Conservation (phyloP, 2,113 vertebrate genomes). For the Cottus gobio region DNA sequence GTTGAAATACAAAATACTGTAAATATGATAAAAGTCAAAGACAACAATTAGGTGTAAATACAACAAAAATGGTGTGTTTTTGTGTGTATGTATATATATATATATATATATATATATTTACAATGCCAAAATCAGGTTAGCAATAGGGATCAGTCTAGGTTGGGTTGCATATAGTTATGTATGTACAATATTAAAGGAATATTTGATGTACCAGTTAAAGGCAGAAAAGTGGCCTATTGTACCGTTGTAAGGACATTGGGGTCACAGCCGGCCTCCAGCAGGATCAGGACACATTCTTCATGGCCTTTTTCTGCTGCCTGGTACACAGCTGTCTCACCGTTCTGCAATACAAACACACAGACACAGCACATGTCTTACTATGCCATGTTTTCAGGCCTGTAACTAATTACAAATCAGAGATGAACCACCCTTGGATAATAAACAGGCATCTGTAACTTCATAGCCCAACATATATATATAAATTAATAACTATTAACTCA, state of each 20-base stretch:
- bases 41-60: background rate
- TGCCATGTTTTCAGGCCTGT: background rate
- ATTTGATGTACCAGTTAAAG: background rate
- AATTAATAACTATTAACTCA: background rate
- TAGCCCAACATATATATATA: background rate
- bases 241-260: slow-evolving; percentile 86
- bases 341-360: slow-evolving; percentile 70
- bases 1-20: background rate
- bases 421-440: background rate
- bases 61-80: too few species aligned
- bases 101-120: background rate
- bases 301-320: slow-evolving; percentile 84
- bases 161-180: background rate
- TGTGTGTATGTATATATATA: background rate
- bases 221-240: slow-evolving; percentile 23
- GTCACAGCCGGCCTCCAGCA: slow-evolving; percentile 88
- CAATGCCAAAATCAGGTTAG: background rate
- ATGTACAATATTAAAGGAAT: background rate
- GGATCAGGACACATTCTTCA: slow-evolving; percentile 84
- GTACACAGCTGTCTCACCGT: slow-evolving; percentile 89
- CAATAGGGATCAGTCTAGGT: background rate
- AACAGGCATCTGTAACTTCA: background rate
- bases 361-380: background rate
- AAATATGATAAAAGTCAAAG: background rate
- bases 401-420: background rate